phyloP scores from a whole-genome alignment of 2,888 invertebrate genomes.

The Chrysodeixis includens region DNA sequence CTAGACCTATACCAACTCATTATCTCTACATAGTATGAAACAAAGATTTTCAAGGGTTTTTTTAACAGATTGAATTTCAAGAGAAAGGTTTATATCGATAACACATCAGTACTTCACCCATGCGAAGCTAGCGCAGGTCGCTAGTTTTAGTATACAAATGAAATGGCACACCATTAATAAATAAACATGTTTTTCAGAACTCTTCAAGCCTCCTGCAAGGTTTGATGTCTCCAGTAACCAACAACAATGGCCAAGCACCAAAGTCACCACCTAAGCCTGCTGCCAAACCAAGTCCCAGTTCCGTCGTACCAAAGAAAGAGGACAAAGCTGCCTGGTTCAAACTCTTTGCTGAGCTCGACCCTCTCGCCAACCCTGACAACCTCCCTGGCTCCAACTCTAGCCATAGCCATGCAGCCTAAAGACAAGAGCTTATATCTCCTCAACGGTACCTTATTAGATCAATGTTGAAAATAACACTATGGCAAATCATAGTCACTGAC shows the following conservation, averaged over 20 bases:
- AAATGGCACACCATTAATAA: no score
- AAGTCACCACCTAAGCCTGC: constrained; percentile 58
- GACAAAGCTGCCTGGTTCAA: constrained; percentile 94
- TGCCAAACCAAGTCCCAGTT: constrained; percentile 54
- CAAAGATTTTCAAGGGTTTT: no score
- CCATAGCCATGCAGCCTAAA: constrained; percentile 87
- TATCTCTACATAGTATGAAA: no score
- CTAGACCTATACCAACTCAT: no score
- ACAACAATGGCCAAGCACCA: constrained; percentile 55
- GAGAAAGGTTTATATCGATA: no score
- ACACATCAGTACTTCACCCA: no score
- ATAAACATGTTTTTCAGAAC: constrained; percentile 68
- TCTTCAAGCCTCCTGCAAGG: constrained; percentile 67
- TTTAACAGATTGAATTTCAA: no score
- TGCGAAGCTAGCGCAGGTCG: no score
- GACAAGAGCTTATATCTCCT: constrained; percentile 24
- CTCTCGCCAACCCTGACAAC: constrained; percentile 95
- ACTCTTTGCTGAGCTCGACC: constrained; percentile 97
- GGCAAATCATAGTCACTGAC: not conserved
- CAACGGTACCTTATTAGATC: not conserved
- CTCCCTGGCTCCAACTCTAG: constrained; percentile 81
- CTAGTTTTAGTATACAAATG: no score
- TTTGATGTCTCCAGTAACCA: constrained; percentile 65
- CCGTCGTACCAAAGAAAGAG: constrained; percentile 83
- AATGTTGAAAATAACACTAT: not conserved